Evolutionary conservation across 2,113 vertebrate genomes (phyloP).

Genomic region (Echinops telfairi): DNA sequence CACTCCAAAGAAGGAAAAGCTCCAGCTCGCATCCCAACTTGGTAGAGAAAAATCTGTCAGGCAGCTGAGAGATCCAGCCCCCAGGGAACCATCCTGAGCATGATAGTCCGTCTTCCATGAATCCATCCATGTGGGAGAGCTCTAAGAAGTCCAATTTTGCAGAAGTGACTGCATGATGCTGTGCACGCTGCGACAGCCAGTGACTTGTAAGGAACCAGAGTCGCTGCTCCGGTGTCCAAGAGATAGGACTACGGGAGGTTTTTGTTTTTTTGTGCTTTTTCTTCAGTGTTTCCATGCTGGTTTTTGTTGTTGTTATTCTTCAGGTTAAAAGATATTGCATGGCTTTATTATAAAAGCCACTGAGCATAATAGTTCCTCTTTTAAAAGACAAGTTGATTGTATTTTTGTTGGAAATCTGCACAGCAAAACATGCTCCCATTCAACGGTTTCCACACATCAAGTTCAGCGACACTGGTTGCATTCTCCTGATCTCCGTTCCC

Average conservation of each 20-base stretch:
- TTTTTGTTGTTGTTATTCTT: not conserved
- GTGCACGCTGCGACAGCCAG: no score
- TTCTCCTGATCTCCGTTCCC: not conserved
- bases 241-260: not conserved
- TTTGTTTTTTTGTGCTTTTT: not conserved
- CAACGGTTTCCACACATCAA: not conserved
- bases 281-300: not conserved
- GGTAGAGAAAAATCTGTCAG: not conserved
- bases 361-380: not conserved
- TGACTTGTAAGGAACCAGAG: no score
- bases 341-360: not conserved
- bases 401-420: not conserved
- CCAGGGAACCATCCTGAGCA: not conserved
- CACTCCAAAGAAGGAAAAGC: not conserved
- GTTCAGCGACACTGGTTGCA: not conserved
- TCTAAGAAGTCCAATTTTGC: rapidly evolving
- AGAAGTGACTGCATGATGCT: no score
- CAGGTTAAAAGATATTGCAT: not conserved
- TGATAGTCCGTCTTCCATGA: not conserved
- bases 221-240: no score
- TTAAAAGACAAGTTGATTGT: not conserved
- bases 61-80: not conserved
- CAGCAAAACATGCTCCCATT: not conserved
- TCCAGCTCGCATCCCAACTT: not conserved
- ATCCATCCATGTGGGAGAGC: not conserved